Percentiles rank a stretch among this genome's conserved stretches.
Conservation (phyloP, 2,888 invertebrate genomes). For the Dolomedes plantarius region DNA sequence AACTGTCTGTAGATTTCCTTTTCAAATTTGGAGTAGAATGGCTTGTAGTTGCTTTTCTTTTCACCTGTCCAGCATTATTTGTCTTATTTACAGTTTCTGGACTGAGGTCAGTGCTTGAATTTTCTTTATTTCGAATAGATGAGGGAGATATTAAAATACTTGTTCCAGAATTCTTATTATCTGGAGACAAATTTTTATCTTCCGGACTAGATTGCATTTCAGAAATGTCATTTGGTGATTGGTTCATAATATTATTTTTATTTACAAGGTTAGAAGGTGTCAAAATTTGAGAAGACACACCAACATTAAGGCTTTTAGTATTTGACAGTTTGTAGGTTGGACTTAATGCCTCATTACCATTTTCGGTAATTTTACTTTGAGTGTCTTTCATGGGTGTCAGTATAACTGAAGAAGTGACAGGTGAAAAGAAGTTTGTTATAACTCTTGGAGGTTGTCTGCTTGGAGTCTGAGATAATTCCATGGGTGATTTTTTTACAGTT, state of each 20-base stretch:
- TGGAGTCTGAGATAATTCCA: not conserved
- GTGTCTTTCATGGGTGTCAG: no score
- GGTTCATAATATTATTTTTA: not conserved
- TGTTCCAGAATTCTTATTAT: not conserved
- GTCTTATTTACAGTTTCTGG: not conserved
- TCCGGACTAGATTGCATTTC: conserved; percentile 11
- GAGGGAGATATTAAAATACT: not conserved
- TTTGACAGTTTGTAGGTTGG: not conserved
- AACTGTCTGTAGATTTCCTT: not conserved
- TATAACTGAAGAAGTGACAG: no score
- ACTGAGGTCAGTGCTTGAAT: not conserved
- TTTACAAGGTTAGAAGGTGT: conserved; percentile 16
- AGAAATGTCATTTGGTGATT: not conserved
- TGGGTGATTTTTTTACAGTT: not conserved
- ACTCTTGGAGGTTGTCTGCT: not conserved
- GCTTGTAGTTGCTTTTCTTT: conserved; percentile 22
- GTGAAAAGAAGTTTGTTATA: conserved; percentile 35
- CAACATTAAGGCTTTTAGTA: not conserved
- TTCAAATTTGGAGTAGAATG: not conserved
- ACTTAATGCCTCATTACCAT: no score
- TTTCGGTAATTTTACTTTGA: no score
- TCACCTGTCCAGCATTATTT: conserved; percentile 20
- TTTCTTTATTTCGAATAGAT: conserved; percentile 30
- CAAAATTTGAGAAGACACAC: not conserved
- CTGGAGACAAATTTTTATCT: not conserved